Evolutionary conservation across 1,140 invertebrate genomes (phyloP).

Genomic region (Aphelinus certus): DNA sequence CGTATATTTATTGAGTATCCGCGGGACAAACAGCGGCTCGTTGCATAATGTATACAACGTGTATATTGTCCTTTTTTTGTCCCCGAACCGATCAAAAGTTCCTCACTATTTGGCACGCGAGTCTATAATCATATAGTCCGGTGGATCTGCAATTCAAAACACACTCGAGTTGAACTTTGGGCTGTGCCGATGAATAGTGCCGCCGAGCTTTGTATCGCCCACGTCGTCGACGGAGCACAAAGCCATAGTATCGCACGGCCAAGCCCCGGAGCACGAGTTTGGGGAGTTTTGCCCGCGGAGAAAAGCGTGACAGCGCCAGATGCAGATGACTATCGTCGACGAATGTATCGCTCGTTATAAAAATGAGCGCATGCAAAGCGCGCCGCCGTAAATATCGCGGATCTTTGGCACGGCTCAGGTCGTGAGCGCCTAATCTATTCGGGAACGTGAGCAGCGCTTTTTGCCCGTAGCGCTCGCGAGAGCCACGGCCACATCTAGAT

Average conservation of each 20-base stretch:
- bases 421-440: slow-evolving; percentile 64
- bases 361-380: slow-evolving; percentile 50
- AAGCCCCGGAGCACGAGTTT: too few species aligned
- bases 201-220: too few species aligned
- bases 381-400: slow-evolving; percentile 49
- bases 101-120: slow-evolving; percentile 3
- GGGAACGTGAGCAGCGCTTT: slow-evolving; percentile 56
- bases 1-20: neutral
- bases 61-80: too few species aligned
- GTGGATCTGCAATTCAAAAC: slow-evolving; percentile 27
- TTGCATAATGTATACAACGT: too few species aligned
- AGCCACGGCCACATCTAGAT: slow-evolving; percentile 52
- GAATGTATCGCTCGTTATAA: slow-evolving; percentile 55
- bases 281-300: neutral
- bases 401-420: slow-evolving; percentile 43
- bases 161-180: too few species aligned
- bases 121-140: slow-evolving; percentile 11
- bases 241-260: too few species aligned
- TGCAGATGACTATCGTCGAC: slow-evolving; percentile 53
- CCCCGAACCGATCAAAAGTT: slow-evolving; percentile 12
- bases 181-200: too few species aligned
- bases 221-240: too few species aligned
- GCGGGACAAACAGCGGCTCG: too few species aligned
- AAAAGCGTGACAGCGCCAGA: slow-evolving; percentile 39
- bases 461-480: slow-evolving; percentile 42